These are phyloP conservation scores for Xiphophorus couchianus DNA, from an alignment of 2,113 vertebrate species.

Conservation along the genomic window DNA sequence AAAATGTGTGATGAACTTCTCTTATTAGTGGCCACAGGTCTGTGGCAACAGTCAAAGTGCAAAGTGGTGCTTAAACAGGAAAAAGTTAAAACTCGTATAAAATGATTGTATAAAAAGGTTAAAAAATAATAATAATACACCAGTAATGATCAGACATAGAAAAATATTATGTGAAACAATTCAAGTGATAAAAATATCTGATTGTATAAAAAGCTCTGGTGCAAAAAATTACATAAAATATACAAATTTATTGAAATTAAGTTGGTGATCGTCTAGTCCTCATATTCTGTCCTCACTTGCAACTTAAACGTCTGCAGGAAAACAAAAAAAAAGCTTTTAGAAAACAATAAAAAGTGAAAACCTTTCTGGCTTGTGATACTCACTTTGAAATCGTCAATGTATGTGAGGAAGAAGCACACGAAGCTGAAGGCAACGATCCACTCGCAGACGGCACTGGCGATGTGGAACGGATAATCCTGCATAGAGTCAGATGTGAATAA, in stretches of 20 bases:
- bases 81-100: background rate
- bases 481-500: background rate
- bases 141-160: background rate
- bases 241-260: background rate
- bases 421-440: slow-evolving; percentile 94
- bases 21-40: slow-evolving; percentile 19
- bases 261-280: slow-evolving; percentile 6
- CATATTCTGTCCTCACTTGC: slow-evolving; percentile 43
- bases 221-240: slow-evolving; percentile 9
- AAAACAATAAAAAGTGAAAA: background rate
- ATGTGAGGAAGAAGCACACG: slow-evolving; percentile 92
- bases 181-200: slow-evolving; percentile 1
- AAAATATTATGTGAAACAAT: background rate
- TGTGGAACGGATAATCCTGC: slow-evolving; percentile 59
- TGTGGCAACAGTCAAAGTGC: slow-evolving; percentile 50
- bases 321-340: background rate
- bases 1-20: slow-evolving; percentile 40
- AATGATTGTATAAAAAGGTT: slow-evolving; percentile 13
- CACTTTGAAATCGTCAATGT: slow-evolving; percentile 94
- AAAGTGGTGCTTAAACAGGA: slow-evolving; percentile 10
- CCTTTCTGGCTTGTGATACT: slow-evolving; percentile 36
- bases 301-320: slow-evolving; percentile 71
- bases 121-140: slow-evolving; percentile 7
- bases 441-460: slow-evolving; percentile 89
- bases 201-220: background rate